Percentiles rank a stretch among this genome's conserved stretches.
These are phyloP conservation scores for Neosilurus mollespiculum DNA, from an alignment of 2,797 vertebrate genomes.

Conservation along the genomic window DNA sequence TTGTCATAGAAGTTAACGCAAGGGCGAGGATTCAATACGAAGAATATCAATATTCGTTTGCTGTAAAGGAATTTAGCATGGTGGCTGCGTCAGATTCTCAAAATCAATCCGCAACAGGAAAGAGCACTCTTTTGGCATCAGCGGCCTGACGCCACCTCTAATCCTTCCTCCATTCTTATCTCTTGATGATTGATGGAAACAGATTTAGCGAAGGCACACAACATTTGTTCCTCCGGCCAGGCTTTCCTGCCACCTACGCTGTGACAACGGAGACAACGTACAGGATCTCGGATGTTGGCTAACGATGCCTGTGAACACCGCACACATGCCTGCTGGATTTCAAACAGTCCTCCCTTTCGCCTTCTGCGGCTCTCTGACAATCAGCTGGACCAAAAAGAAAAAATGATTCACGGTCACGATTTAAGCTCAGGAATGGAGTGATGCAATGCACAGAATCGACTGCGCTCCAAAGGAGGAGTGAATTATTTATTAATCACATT, in stretches of 20 bases:
- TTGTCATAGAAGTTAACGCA: not conserved
- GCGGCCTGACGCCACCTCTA: not conserved
- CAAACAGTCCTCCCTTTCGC: not conserved
- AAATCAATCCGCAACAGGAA: not conserved
- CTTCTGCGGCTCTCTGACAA: not conserved
- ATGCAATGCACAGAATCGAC: slow-evolving; percentile 40
- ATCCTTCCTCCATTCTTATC: not conserved
- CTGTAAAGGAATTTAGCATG: no score
- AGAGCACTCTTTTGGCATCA: not conserved
- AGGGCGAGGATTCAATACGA: not conserved
- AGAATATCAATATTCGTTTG: no score
- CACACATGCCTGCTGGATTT: not conserved
- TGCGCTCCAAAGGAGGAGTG: slow-evolving; percentile 13
- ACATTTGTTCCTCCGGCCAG: slow-evolving; percentile 9
- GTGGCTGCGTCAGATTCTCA: not conserved
- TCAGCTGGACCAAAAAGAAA: not conserved
- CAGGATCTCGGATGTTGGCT: slow-evolving; percentile 11
- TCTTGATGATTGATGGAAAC: not conserved
- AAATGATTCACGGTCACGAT: not conserved
- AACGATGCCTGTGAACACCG: slow-evolving; percentile 26
- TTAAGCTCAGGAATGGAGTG: slow-evolving; percentile 23
- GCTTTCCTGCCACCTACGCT: not conserved
- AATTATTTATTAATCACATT: slow-evolving; percentile 35
- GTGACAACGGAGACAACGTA: slow-evolving; percentile 3
- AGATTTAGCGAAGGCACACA: slow-evolving; percentile 19